phyloP scores from a whole-genome alignment of 2,888 invertebrate genomes.

The Pristionchus exspectatus region DNA sequence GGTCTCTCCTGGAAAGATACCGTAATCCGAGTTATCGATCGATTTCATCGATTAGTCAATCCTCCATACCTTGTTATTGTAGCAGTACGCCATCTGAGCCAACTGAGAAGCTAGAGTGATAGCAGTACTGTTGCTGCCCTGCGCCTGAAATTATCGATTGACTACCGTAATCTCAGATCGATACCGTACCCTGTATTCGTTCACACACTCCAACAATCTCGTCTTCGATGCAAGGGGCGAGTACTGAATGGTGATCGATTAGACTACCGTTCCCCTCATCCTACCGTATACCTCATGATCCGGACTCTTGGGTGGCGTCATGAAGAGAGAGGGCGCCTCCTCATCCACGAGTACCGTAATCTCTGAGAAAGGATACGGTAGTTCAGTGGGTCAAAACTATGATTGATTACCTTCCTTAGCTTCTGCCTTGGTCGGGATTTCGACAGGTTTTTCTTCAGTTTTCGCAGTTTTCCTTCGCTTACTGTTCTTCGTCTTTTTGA shows the following conservation, averaged over 20 bases:
- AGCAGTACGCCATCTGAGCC: conserved; percentile 28
- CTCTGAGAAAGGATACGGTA: not conserved
- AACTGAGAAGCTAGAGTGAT: not conserved
- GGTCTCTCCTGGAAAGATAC: conserved; percentile 11
- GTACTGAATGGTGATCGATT: not conserved
- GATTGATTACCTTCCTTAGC: not conserved
- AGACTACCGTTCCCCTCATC: not conserved
- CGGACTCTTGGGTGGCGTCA: conserved; percentile 24
- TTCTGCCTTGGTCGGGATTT: not conserved
- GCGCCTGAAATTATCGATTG: conserved; percentile 21
- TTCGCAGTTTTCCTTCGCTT: not conserved
- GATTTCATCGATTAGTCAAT: not conserved
- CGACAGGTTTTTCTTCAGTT: not conserved
- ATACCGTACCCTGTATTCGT: conserved; percentile 43
- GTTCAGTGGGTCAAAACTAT: not conserved
- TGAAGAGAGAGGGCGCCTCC: not conserved
- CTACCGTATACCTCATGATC: conserved; percentile 38
- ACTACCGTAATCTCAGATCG: not conserved
- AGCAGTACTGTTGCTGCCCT: not conserved
- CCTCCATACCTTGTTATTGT: not conserved
- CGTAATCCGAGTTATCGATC: conserved; percentile 10
- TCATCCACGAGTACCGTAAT: conserved; percentile 19
- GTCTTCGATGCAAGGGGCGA: not conserved
- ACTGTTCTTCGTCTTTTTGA: not conserved
- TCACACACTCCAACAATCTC: not conserved